A percentile compares a stretch with the other conserved stretches of the same genome.
Evolutionary conservation across 2,113 vertebrate species (phyloP).

Genomic region (Oreochromis aureus): DNA sequence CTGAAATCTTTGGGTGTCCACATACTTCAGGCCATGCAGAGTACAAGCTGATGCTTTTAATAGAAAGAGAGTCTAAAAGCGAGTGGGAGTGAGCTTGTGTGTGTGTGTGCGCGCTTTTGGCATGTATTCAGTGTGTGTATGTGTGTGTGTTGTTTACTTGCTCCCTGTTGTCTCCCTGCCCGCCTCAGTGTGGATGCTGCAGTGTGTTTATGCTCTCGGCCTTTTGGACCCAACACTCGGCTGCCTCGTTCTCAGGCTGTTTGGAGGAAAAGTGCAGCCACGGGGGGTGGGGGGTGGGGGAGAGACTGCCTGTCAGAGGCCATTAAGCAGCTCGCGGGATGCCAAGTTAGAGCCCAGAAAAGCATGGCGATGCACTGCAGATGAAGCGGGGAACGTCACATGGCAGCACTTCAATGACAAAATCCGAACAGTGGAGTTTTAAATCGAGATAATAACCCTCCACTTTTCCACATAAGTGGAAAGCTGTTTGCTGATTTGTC

Average conservation of each 20-base stretch:
- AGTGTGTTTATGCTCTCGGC: slow-evolving; percentile 22
- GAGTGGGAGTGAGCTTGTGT: background rate
- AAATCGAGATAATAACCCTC: background rate
- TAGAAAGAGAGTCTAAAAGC: background rate
- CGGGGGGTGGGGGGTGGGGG: background rate
- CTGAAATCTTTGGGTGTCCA: background rate
- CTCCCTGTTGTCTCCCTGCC: background rate
- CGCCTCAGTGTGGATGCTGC: slow-evolving; percentile 7
- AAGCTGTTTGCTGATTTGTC: background rate
- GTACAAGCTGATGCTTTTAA: background rate
- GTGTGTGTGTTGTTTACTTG: background rate
- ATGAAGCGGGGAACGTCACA: background rate
- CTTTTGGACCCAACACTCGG: background rate
- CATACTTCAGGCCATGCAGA: background rate
- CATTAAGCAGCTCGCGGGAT: slow-evolving; percentile 37
- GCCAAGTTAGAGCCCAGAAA: slow-evolving; percentile 3
- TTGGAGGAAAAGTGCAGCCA: slow-evolving; percentile 29
- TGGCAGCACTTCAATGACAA: background rate
- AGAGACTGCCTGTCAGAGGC: slow-evolving; percentile 31
- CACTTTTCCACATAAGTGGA: background rate
- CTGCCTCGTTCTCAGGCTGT: slow-evolving; percentile 14
- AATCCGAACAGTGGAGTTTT: background rate
- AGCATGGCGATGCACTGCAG: slow-evolving; percentile 6
- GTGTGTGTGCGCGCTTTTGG: background rate
- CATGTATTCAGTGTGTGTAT: background rate